Evolutionary conservation across 1,140 invertebrate genomes (phyloP).

Genomic region (Drosophila orosa): DNA sequence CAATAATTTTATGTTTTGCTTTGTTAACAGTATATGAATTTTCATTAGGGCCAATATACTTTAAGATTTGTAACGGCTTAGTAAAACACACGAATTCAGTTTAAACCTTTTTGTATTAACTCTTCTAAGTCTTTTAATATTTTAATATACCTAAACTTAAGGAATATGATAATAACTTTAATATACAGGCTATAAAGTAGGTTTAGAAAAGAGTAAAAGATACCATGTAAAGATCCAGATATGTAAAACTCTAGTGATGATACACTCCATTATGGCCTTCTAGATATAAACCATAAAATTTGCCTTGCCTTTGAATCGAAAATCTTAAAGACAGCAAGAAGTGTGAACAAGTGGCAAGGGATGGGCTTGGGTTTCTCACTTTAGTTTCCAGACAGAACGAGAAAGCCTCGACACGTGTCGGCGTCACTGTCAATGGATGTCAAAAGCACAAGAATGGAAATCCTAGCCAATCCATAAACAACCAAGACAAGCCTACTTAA

Average conservation of each 20-base stretch:
- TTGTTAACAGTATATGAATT: too few species aligned
- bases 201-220: neutral
- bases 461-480: conserved; percentile 64
- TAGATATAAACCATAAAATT: neutral
- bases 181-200: neutral
- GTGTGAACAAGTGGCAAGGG: conserved; percentile 9
- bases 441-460: conserved; percentile 72
- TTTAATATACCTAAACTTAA: too few species aligned
- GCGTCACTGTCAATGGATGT: conserved; percentile 75
- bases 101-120: too few species aligned
- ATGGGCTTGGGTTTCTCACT: conserved; percentile 17
- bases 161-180: too few species aligned
- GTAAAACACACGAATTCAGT: too few species aligned
- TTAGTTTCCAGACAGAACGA: conserved; percentile 1
- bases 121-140: too few species aligned
- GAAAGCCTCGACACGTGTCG: conserved; percentile 65
- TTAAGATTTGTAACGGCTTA: too few species aligned
- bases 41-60: too few species aligned
- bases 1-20: too few species aligned
- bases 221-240: neutral
- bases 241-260: neutral
- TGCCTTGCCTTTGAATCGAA: neutral
- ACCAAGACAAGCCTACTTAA: conserved; percentile 74
- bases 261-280: neutral
- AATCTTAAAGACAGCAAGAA: conserved; percentile 3